Base-by-base conservation (phyloP, 2,888 invertebrate species). In the Parapristionchus giblindavisi region DNA sequence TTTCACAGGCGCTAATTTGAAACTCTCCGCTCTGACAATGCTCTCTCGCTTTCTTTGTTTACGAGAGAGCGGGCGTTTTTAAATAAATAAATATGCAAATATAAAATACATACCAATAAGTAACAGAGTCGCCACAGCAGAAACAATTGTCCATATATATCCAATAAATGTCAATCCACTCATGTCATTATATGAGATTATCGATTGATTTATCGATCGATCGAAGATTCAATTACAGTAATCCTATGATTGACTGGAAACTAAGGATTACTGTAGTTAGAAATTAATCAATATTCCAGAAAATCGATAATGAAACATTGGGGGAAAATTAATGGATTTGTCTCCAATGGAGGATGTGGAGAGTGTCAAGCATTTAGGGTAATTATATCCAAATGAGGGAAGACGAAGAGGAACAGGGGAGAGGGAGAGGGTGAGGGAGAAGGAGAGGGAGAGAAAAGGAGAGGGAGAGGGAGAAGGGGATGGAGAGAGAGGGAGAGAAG, bases 81-180 rank as follows among this genome's bases (percentile, higher is more conserved):
- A n/a, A n/a, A n/a, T n/a, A n/a, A n/a, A n/a, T n/a, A n/a, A n/a
- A n/a, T 14, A 14, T 14, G 51, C 3, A 51, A 11, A 51, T 60
- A 11, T 4, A 24, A 4, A 32, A 60, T 21, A 4, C 43, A 24
- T 24, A 73, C 73, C 73, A 3, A 61, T 61, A 3, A 73, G 51
- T 17, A 78, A 40, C 0, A 34, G 29, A 0, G 78, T 75, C 1
- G 78, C 77, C 11, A 77, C 6, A 17, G 54, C 27, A 4, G 77
- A 77, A 2, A 78, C 56, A 34, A 78, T 27, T 24, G 75, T 68
- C 78, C 78, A 78, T 11, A 75, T 5, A 14, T 77, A 27, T 29
- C 78, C 78, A 21, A 66, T 58, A 48, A 77, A 77, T 51, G 70
- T 76, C 58, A 78, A 61, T 17, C 78, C 78, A 38, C 78, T 75